phyloP scores from a whole-genome alignment of 53 echinoderm and acorn worm genomes.

The Arbacia lixula region DNA sequence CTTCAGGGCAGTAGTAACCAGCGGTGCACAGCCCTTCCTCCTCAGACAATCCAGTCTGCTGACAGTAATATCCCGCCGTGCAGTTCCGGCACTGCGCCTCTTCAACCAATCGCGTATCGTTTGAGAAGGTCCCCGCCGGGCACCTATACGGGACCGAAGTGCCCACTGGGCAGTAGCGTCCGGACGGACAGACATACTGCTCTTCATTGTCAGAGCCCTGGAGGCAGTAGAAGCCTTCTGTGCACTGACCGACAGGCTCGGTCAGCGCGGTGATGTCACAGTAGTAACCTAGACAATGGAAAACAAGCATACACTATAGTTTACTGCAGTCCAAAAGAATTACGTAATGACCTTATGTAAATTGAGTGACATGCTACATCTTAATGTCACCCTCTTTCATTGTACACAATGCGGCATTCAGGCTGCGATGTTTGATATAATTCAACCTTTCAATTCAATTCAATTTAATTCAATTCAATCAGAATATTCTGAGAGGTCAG shows the following conservation, averaged over 20 bases:
- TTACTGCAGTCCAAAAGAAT: too few relatives aligned
- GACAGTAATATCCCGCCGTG: slow-evolving; percentile 92
- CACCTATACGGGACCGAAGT: slow-evolving; percentile 84
- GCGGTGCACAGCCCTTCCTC: slow-evolving; percentile 76
- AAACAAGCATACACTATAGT: too few relatives aligned
- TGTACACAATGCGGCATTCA: too few relatives aligned
- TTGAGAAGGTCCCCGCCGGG: slow-evolving; percentile 86
- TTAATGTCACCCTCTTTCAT: too few relatives aligned
- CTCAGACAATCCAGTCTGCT: slow-evolving; percentile 78
- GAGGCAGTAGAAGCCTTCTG: slow-evolving; percentile 83
- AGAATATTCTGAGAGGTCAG: too few relatives aligned
- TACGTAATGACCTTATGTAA: too few relatives aligned
- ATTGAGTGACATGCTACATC: too few relatives aligned
- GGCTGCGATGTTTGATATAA: too few relatives aligned
- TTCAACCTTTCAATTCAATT: too few relatives aligned
- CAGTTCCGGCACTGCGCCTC: slow-evolving; percentile 81
- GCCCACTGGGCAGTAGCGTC: slow-evolving; percentile 79
- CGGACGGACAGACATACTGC: slow-evolving; percentile 86
- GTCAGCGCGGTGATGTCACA: slow-evolving; percentile 76
- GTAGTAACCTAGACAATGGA: slow-evolving; percentile 71
- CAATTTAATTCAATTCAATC: too few relatives aligned
- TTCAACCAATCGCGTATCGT: slow-evolving; percentile 75
- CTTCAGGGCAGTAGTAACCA: slow-evolving; percentile 95
- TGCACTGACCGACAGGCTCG: slow-evolving; percentile 74
- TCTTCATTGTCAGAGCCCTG: slow-evolving; percentile 78